A percentile compares a stretch with the other conserved stretches of the same genome.
phyloP scores from a whole-genome alignment of 2,888 invertebrate genomes.

The Masnerella sp. region DNA sequence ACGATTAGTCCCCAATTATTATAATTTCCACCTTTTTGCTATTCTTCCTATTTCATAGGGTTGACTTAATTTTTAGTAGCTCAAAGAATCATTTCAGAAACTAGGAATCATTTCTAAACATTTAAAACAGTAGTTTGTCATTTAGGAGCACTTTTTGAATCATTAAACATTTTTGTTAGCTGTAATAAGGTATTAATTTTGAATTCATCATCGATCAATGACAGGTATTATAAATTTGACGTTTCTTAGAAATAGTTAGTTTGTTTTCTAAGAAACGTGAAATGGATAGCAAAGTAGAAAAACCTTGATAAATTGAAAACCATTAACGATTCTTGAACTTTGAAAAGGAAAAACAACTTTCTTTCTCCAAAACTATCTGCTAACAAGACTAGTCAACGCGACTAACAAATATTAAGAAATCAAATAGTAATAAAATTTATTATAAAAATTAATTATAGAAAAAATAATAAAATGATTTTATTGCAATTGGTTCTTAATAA shows the following conservation, averaged over 20 bases:
- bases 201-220: too few relatives aligned
- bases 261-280: neutral
- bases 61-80: too few relatives aligned
- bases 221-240: neutral
- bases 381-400: neutral
- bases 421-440: too few relatives aligned
- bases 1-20: constrained; percentile 21
- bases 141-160: too few relatives aligned
- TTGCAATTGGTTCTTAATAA: too few relatives aligned
- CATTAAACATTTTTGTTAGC: too few relatives aligned
- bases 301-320: neutral
- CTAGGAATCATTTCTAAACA: neutral
- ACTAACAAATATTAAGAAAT: neutral
- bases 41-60: too few relatives aligned
- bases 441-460: too few relatives aligned
- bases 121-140: too few relatives aligned
- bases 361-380: constrained; percentile 8
- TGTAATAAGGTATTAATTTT: too few relatives aligned
- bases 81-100: too few relatives aligned
- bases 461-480: too few relatives aligned
- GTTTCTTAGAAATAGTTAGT: neutral
- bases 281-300: neutral
- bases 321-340: neutral
- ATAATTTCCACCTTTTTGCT: constrained; percentile 4
- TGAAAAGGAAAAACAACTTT: constrained; percentile 25